Conservation (phyloP, 2,113 vertebrate genomes). For the Triplophysa rosa region DNA sequence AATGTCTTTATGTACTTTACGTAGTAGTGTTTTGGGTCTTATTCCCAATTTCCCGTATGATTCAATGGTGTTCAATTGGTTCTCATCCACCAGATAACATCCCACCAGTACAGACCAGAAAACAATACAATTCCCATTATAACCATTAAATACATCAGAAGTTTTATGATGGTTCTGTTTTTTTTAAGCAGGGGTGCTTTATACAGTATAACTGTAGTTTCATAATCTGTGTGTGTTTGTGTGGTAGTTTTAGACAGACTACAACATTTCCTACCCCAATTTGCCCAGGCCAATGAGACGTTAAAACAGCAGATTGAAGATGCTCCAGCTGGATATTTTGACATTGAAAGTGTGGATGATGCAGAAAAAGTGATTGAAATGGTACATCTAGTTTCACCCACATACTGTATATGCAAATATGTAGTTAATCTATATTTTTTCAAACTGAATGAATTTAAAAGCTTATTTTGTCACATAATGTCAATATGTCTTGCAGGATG, state of each 20-base stretch:
- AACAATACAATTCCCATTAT: no score
- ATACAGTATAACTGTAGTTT: neutral
- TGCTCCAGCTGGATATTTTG: constrained; percentile 75
- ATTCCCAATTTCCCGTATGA: no score
- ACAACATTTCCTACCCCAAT: constrained; percentile 87
- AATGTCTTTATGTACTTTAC: no score
- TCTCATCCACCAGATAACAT: no score
- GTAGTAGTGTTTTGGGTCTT: no score
- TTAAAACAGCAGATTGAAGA: constrained; percentile 80
- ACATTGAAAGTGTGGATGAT: constrained; percentile 84
- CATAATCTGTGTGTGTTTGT: constrained; percentile 11
- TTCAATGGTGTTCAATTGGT: neutral
- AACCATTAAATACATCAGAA: no score
- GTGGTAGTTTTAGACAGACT: constrained; percentile 83
- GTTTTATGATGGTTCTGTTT: no score
- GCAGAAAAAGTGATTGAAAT: constrained; percentile 85
- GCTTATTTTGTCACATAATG: neutral
- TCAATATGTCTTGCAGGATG: constrained; percentile 72
- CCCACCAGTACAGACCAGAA: no score
- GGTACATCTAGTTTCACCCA: constrained; percentile 65
- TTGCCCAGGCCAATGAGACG: constrained; percentile 86
- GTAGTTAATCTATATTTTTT: no score
- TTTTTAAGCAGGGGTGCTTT: neutral
- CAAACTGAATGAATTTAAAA: no score
- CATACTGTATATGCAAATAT: no score